Evolutionary conservation across 1,140 invertebrate species (phyloP).

Genomic region (Oscheius sp.): DNA sequence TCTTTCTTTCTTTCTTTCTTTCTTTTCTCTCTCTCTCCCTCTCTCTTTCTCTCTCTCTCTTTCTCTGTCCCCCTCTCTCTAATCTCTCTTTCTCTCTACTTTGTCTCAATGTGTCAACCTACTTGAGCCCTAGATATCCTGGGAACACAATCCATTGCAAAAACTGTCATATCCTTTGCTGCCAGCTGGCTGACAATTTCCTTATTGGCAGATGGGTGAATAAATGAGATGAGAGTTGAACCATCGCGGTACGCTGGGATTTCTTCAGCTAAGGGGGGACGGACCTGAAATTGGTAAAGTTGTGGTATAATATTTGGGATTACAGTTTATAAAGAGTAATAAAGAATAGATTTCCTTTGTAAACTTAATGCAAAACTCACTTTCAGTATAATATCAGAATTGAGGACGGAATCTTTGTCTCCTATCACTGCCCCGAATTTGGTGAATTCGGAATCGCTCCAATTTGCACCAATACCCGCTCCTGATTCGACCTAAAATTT

Average conservation of each 20-base stretch:
- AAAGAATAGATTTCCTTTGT: background rate
- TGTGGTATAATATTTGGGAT: background rate
- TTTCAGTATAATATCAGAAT: conserved; percentile 30
- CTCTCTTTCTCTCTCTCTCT: too few relatives aligned
- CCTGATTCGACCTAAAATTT: conserved; percentile 22
- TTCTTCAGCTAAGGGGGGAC: conserved; percentile 72
- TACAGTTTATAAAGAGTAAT: background rate
- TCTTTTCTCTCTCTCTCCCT: too few relatives aligned
- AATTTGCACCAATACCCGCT: conserved; percentile 17
- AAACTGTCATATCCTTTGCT: conserved; percentile 74
- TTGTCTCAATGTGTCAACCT: conserved; percentile 69
- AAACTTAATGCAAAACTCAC: conserved; percentile 1
- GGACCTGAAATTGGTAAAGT: conserved; percentile 42
- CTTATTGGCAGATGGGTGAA: conserved; percentile 81
- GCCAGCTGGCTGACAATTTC: conserved; percentile 73
- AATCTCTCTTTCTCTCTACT: too few relatives aligned
- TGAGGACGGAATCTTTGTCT: background rate
- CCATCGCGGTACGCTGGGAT: conserved; percentile 70
- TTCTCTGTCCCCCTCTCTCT: conserved; percentile 68
- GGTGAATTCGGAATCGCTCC: conserved; percentile 8
- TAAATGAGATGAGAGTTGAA: conserved; percentile 76
- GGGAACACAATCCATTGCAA: conserved; percentile 67
- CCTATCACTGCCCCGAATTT: conserved; percentile 14
- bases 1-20: too few relatives aligned
- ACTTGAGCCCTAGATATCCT: conserved; percentile 57